phyloP scores from a whole-genome alignment of 2,113 vertebrate species.

The Chunga burmeisteri region DNA sequence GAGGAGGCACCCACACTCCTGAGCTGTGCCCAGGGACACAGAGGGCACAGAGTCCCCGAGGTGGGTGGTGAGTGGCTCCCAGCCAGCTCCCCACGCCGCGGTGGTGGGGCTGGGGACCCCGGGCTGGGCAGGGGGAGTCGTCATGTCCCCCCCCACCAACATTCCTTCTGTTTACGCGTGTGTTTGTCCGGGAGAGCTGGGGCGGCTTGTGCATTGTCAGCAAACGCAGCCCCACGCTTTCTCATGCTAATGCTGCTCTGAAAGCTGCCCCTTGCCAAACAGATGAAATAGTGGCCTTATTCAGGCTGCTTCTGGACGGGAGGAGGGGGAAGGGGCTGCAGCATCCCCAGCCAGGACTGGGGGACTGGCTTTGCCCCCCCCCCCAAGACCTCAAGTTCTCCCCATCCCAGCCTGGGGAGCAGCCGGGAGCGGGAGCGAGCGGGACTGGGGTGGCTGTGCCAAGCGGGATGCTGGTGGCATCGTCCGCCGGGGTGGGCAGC shows the following conservation, averaged over 20 bases:
- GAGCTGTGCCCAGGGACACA: background rate
- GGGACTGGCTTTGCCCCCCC: background rate
- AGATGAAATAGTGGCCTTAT: conserved; percentile 94
- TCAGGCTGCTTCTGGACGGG: conserved; percentile 79
- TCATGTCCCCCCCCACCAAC: conserved; percentile 50
- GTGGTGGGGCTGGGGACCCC: conserved; percentile 1
- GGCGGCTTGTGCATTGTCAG: conserved; percentile 89
- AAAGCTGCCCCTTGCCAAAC: conserved; percentile 92
- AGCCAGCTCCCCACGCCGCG: fast-evolving
- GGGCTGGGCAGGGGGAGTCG: background rate
- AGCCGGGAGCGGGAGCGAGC: fast-evolving
- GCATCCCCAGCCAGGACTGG: background rate
- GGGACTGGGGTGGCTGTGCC: background rate
- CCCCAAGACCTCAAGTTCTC: background rate
- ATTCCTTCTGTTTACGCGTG: conserved; percentile 96
- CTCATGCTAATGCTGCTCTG: conserved; percentile 93
- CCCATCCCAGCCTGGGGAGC: background rate
- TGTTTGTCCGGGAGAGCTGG: conserved; percentile 91
- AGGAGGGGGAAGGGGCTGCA: conserved; percentile 53
- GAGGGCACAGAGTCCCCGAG: background rate
- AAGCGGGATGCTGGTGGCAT: background rate
- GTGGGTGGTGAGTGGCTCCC: background rate
- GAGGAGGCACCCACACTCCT: background rate
- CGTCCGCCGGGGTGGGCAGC: fast-evolving
- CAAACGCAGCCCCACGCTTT: conserved; percentile 89